Evolutionary conservation across 1,140 invertebrate genomes (phyloP).

Genomic region (Manduca sexta): DNA sequence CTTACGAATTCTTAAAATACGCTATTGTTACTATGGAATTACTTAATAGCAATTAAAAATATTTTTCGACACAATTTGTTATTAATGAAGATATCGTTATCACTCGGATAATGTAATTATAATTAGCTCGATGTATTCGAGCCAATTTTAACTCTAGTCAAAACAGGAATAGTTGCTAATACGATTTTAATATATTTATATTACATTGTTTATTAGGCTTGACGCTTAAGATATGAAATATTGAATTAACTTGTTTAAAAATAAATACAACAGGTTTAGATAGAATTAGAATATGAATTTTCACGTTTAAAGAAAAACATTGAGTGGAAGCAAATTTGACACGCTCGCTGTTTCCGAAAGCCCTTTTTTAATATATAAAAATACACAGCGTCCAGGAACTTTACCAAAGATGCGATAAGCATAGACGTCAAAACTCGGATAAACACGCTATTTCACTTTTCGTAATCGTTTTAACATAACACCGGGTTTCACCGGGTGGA

Average conservation of each 20-base stretch:
- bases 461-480: too few relatives aligned
- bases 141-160: not conserved
- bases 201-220: not conserved
- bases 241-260: not conserved
- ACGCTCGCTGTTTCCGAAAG: too few relatives aligned
- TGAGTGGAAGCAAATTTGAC: too few relatives aligned
- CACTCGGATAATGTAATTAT: conserved; percentile 1
- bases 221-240: not conserved
- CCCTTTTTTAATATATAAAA: too few relatives aligned
- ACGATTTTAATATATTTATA: not conserved
- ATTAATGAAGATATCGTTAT: not conserved
- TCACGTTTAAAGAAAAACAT: too few relatives aligned
- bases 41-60: not conserved
- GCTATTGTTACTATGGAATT: conserved; percentile 1
- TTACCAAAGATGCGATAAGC: too few relatives aligned
- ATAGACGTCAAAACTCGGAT: too few relatives aligned
- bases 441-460: too few relatives aligned
- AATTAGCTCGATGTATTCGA: conserved; percentile 1
- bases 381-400: too few relatives aligned
- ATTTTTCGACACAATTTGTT: conserved; percentile 4
- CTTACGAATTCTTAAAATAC: not conserved
- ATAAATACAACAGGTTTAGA: too few relatives aligned
- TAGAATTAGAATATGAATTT: too few relatives aligned
- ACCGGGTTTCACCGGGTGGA: too few relatives aligned
- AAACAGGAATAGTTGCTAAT: conserved; percentile 1